These are phyloP conservation scores for Montipora capricornis DNA, from an alignment of 64 coral and sea anemone species.

Conservation along the genomic window DNA sequence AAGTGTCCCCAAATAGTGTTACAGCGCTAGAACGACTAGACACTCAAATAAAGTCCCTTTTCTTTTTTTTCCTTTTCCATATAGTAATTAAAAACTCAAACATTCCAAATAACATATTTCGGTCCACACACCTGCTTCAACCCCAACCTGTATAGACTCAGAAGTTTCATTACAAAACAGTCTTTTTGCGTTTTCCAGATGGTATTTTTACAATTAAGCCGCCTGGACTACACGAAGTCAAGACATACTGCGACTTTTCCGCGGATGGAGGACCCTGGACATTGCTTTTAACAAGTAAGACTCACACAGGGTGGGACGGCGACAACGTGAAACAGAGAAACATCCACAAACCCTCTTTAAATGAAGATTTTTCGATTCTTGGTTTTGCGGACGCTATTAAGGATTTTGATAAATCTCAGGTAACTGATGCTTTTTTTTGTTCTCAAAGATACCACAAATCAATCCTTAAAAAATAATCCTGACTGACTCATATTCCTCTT, in stretches of 20 bases:
- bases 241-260: constrained; percentile 80
- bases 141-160: too few species aligned
- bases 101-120: too few species aligned
- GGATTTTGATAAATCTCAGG: constrained; percentile 67
- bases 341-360: constrained; percentile 51
- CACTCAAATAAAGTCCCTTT: too few species aligned
- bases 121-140: too few species aligned
- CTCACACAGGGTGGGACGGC: constrained; percentile 49
- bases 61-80: too few species aligned
- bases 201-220: constrained; percentile 76
- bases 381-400: constrained; percentile 81
- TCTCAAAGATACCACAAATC: neutral
- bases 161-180: too few species aligned
- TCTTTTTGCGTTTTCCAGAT: neutral
- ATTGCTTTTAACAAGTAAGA: constrained; percentile 62
- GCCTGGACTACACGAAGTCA: constrained; percentile 50
- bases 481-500: too few species aligned
- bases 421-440: neutral
- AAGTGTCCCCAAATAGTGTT: too few species aligned
- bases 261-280: constrained; percentile 76
- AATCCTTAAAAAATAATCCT: too few species aligned
- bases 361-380: constrained; percentile 75
- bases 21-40: too few species aligned
- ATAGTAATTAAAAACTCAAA: too few species aligned
- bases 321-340: constrained; percentile 74